Percentiles rank a stretch among this genome's conserved stretches.
Evolutionary conservation across 2,888 invertebrate species (phyloP).

Genomic region (Callosobruchus maculatus): DNA sequence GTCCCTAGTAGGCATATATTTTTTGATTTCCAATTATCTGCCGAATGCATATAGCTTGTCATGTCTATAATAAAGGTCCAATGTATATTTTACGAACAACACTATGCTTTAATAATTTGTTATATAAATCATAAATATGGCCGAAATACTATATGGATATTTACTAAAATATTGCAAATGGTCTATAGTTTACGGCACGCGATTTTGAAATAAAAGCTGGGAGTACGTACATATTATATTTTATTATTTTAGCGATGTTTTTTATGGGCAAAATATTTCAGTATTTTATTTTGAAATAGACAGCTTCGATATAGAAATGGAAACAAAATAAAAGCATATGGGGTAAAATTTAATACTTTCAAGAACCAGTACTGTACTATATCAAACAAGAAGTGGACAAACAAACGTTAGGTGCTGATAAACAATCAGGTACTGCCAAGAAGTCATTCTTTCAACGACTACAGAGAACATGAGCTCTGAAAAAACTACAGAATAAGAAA

Average conservation of each 20-base stretch:
- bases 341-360: too few relatives aligned
- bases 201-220: neutral
- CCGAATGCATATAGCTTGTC: neutral
- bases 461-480: too few relatives aligned
- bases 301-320: neutral
- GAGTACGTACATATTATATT: neutral
- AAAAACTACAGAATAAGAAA: too few relatives aligned
- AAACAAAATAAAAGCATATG: neutral
- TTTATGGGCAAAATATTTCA: neutral
- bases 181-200: neutral
- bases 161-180: neutral
- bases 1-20: neutral
- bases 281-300: neutral
- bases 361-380: too few relatives aligned
- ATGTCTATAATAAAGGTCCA: neutral
- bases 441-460: too few relatives aligned
- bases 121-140: neutral
- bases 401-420: too few relatives aligned
- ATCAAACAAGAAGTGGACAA: too few relatives aligned
- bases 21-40: neutral
- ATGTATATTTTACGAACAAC: too few relatives aligned
- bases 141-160: neutral
- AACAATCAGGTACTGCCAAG: too few relatives aligned
- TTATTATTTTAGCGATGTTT: neutral
- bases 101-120: neutral